Evolutionary conservation across 2,113 vertebrate species (phyloP), one percentile per base, ranked within the genome.

Genomic region (Bufo bufo): DNA sequence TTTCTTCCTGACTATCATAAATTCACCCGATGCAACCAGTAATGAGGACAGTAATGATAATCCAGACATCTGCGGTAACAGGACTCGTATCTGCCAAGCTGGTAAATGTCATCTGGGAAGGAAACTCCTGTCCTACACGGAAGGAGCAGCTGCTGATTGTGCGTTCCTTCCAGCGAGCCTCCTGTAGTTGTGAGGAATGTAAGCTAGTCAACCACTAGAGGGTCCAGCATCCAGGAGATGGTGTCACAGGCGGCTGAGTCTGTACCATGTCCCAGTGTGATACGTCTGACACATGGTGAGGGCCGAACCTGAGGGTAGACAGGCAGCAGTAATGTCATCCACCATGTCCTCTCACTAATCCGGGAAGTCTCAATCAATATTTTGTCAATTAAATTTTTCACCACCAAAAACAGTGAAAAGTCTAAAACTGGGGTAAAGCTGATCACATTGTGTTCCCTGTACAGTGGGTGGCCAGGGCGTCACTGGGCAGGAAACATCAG

Each of bases 161-260:
- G 19, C 3, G 23, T 2, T n/a, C 77, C 23, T 11, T 6, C 11
- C 56, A 47, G 33, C n/a, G 47, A 56, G 6, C n/a, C 45, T 52
- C 17, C 47, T 45, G 33, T 13, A 52, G 17, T 2, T 83, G 63
- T 81, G 81, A 66, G 63, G 20, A 66, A 50, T 69, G 61, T 83
- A 63, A 65, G 52, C 84, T 11, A 23, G 52, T 33, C 43, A 63
- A 59, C 86, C 86, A 82, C 86, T 87, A 87, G 86, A 87, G 86
- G 86, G 79, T 82, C 86, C 75, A 61, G 43, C 16, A 56, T 61
- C 86, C 23, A 82, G 86, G 69, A 69, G 82, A 87, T 59, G 50
- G 69, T 59, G 54, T 49, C 16, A 66, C 50, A 17, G 49, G 1
- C 74, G 43, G 59, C 63, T 23, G 63, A 4, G 4, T 1, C 23